Evolutionary conservation across 2,888 invertebrate genomes (phyloP).

Genomic region (Cerastoderma edule): DNA sequence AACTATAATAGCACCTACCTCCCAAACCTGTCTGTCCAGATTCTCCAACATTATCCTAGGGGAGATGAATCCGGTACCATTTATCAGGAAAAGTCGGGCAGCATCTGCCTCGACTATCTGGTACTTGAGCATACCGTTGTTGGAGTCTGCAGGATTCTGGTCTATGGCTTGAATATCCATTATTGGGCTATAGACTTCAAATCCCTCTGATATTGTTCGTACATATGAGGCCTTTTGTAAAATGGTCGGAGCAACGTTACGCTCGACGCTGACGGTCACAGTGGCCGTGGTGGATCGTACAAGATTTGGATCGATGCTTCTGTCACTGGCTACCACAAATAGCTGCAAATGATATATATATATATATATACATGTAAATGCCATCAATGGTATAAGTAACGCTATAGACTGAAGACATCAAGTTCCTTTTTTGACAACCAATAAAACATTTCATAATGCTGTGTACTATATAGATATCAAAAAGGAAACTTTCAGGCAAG

Average conservation of each 20-base stretch:
- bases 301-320: slow-evolving; percentile 54
- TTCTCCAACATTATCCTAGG: slow-evolving; percentile 51
- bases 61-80: slow-evolving; percentile 55
- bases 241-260: slow-evolving; percentile 72
- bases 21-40: slow-evolving; percentile 24
- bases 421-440: too few relatives aligned
- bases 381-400: background rate
- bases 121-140: slow-evolving; percentile 65
- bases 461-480: too few relatives aligned
- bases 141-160: slow-evolving; percentile 68
- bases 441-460: too few relatives aligned
- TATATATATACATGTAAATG: background rate
- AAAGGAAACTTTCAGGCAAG: too few relatives aligned
- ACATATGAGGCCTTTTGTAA: slow-evolving; percentile 40
- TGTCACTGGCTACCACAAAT: slow-evolving; percentile 71
- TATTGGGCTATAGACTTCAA: slow-evolving; percentile 49
- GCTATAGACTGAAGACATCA: too few relatives aligned
- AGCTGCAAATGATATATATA: slow-evolving; percentile 72
- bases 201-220: slow-evolving; percentile 49
- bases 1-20: too few relatives aligned
- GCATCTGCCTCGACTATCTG: slow-evolving; percentile 54
- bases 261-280: slow-evolving; percentile 71
- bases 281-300: slow-evolving; percentile 70
- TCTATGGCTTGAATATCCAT: slow-evolving; percentile 72
- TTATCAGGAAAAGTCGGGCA: slow-evolving; percentile 61